A percentile compares a stretch with the other conserved stretches of the same genome.
These are phyloP conservation scores for Rhabdophis nuchalis DNA, from an alignment of 2,797 vertebrate species.

Conservation along the genomic window DNA sequence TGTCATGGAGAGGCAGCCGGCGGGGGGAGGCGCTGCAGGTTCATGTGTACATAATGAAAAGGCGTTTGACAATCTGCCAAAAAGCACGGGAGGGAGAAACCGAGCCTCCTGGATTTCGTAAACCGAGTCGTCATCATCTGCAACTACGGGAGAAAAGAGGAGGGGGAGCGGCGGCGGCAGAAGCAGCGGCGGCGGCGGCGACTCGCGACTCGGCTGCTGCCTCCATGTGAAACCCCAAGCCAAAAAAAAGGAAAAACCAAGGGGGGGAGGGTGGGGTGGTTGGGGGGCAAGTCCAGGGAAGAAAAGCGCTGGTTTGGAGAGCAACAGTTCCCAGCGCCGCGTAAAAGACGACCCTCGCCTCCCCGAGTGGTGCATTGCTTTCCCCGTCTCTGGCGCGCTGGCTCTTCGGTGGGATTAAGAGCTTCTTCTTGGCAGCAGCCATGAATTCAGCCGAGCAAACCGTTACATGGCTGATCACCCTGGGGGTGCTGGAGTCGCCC, in stretches of 20 bases:
- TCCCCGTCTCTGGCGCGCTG: neutral
- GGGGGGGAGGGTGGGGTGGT: conserved; percentile 20
- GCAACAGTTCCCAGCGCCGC: neutral
- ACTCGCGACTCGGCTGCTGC: conserved; percentile 59
- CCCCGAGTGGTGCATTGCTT: neutral
- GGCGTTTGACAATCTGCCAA: conserved; percentile 82
- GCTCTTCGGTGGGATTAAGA: conserved; percentile 23
- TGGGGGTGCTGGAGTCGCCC: conserved; percentile 94
- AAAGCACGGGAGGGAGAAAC: conserved; percentile 63
- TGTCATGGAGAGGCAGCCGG: conserved; percentile 79
- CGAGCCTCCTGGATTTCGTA: conserved; percentile 75
- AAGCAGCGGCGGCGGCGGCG: conserved; percentile 56
- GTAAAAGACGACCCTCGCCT: neutral
- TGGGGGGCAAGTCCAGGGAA: neutral
- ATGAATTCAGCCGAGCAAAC: conserved; percentile 97
- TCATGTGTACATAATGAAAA: conserved; percentile 69
- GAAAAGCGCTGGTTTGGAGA: neutral
- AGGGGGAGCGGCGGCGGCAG: conserved; percentile 58
- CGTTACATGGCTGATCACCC: conserved; percentile 94
- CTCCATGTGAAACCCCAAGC: conserved; percentile 65
- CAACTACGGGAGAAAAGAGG: conserved; percentile 72
- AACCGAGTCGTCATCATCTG: conserved; percentile 77
- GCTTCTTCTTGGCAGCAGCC: conserved; percentile 41
- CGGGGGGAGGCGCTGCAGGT: conserved; percentile 66
- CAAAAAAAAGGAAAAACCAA: neutral